These are phyloP conservation scores for Cantharis nigra DNA, from an alignment of 2,888 invertebrate species.

Conservation along the genomic window DNA sequence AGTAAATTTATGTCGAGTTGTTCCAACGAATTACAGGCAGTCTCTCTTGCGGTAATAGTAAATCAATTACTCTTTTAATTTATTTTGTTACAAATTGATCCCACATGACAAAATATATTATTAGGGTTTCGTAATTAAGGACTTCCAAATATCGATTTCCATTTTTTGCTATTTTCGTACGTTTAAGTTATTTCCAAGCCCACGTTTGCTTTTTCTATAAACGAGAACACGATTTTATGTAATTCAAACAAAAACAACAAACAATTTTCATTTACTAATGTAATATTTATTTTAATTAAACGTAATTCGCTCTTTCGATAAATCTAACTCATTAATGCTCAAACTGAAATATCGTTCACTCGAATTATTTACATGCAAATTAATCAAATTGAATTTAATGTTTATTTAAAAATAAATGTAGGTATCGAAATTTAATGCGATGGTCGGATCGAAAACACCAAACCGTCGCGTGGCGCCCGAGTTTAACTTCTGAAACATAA, in stretches of 20 bases:
- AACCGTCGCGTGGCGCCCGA: background rate
- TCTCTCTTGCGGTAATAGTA: conserved; percentile 10
- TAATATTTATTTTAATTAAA: background rate
- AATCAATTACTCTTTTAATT: conserved; percentile 18
- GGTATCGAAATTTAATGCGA: too few relatives aligned
- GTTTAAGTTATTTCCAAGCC: background rate
- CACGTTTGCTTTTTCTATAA: background rate
- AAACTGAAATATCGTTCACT: background rate
- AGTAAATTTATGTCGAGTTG: conserved; percentile 19
- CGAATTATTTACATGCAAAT: background rate
- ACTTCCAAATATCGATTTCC: background rate
- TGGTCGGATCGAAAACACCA: too few relatives aligned
- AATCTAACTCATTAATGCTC: background rate
- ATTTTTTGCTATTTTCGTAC: background rate
- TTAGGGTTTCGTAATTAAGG: background rate
- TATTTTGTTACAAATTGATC: background rate
- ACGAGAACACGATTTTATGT: background rate
- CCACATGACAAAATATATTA: background rate
- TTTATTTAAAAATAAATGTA: background rate
- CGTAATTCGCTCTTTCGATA: background rate
- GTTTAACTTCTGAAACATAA: background rate
- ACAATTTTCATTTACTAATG: background rate
- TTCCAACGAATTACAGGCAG: conserved; percentile 17
- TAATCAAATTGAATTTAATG: background rate
- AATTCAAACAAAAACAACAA: background rate